phyloP scores from a whole-genome alignment of 2,797 vertebrate genomes.

The Diplodus sargus region DNA sequence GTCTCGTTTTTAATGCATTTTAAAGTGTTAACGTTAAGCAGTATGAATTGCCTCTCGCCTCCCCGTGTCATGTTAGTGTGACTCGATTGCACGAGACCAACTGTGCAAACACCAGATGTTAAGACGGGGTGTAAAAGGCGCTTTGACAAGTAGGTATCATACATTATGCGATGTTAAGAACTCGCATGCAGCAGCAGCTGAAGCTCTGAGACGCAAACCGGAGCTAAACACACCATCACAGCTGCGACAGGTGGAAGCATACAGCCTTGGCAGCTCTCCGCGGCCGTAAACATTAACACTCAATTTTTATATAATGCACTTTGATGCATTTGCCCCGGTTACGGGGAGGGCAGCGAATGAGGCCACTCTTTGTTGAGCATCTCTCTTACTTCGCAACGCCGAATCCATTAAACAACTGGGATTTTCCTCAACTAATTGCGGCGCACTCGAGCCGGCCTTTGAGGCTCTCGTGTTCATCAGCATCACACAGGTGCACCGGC shows the following conservation, averaged over 20 bases:
- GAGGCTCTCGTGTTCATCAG: constrained; percentile 67
- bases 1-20: background rate
- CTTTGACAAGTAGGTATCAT: background rate
- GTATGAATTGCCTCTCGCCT: background rate
- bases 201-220: background rate
- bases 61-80: too few species aligned
- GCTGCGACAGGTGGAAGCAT: constrained; percentile 18
- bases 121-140: constrained; percentile 2
- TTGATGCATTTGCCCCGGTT: constrained; percentile 43
- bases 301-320: constrained; percentile 35
- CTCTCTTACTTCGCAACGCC: constrained; percentile 46
- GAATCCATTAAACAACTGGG: constrained; percentile 59
- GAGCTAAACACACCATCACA: background rate
- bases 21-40: background rate
- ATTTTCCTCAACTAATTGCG: constrained; percentile 71
- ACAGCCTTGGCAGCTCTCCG: constrained; percentile 1
- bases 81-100: background rate
- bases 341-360: constrained; percentile 9
- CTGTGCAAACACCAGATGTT: background rate
- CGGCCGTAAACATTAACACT: constrained; percentile 28
- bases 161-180: background rate
- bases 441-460: constrained; percentile 70
- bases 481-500: constrained; percentile 66
- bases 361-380: constrained; percentile 41
- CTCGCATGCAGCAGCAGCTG: background rate